Conservation (phyloP, 2,113 vertebrate species). For the Thermophis baileyi region DNA sequence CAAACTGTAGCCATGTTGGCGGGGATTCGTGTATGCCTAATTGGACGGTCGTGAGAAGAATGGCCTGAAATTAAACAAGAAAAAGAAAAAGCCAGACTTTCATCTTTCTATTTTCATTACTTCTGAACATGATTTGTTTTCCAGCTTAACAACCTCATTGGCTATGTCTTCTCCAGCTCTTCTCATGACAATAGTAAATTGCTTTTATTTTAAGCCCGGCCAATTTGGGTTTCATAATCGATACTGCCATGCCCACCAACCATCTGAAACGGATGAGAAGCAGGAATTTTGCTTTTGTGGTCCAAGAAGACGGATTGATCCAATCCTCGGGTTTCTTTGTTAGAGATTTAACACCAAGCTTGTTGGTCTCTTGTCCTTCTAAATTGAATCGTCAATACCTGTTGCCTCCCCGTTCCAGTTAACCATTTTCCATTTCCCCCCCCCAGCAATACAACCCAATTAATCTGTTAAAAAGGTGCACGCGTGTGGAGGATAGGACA, state of each 20-base stretch:
- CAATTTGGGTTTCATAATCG: conserved; percentile 56
- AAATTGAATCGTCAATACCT: conserved; percentile 43
- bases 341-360: conserved; percentile 27
- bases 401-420: neutral
- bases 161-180: conserved; percentile 17
- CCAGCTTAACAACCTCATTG: conserved; percentile 45
- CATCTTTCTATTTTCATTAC: conserved; percentile 4
- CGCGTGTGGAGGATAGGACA: neutral
- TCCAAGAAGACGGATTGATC: conserved; percentile 65
- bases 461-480: neutral
- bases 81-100: conserved; percentile 3
- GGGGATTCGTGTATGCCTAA: neutral
- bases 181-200: conserved; percentile 57
- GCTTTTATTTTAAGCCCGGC: conserved; percentile 66
- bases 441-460: neutral
- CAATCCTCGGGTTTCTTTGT: neutral
- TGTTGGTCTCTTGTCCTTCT: neutral
- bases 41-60: neutral
- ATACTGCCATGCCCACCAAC: conserved; percentile 56
- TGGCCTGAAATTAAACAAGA: conserved; percentile 14
- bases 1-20: neutral
- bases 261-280: conserved; percentile 42
- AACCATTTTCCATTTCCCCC: neutral
- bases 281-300: conserved; percentile 49
- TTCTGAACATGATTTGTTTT: conserved; percentile 31